These are phyloP conservation scores for Setophaga petechia DNA, from an alignment of 2,113 vertebrate genomes.

Conservation along the genomic window DNA sequence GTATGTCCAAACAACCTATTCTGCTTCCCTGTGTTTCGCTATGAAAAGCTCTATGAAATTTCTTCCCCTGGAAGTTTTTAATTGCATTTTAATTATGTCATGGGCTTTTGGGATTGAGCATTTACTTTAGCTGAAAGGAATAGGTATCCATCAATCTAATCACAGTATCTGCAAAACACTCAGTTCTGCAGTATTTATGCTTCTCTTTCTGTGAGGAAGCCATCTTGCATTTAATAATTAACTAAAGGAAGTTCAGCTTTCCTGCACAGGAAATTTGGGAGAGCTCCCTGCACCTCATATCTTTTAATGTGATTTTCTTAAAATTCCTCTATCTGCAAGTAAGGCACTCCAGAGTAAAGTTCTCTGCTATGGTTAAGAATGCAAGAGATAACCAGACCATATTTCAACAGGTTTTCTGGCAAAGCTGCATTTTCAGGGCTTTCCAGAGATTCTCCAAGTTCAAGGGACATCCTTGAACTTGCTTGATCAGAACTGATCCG, in stretches of 20 bases:
- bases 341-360: not conserved
- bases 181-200: not conserved
- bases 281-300: accelerated
- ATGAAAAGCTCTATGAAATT: not conserved
- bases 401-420: not conserved
- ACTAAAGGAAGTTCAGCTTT: not conserved
- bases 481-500: not conserved
- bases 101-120: not conserved
- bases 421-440: not conserved
- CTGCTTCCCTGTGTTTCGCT: not conserved
- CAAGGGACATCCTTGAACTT: not conserved
- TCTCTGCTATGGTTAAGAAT: not conserved
- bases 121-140: not conserved
- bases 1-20: not conserved
- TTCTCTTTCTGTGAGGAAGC: not conserved
- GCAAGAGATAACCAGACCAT: not conserved
- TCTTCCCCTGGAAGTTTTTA: not conserved
- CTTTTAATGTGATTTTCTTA: not conserved
- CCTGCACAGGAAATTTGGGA: not conserved
- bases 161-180: not conserved
- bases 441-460: not conserved
- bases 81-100: not conserved
- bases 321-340: not conserved
- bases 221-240: not conserved
- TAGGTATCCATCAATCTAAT: not conserved